Conservation (phyloP, 2,888 invertebrate species). For the Phyto melanocephala region DNA sequence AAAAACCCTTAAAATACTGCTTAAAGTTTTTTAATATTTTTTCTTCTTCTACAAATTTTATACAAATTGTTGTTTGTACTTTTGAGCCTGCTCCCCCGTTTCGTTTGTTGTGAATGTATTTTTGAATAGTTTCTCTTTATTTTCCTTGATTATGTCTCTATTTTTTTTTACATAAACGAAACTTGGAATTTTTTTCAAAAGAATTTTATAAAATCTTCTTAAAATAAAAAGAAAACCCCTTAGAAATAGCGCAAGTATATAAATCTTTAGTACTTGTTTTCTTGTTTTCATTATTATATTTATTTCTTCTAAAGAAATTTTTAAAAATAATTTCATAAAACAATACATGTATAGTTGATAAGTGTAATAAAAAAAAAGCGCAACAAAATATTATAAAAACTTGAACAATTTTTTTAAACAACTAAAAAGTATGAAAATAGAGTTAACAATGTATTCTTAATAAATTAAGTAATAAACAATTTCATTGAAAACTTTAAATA, state of each 20-base stretch:
- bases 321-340: conserved; percentile 40
- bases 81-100: background rate
- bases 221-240: background rate
- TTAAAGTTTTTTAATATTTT: background rate
- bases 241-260: background rate
- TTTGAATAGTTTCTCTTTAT: conserved; percentile 18
- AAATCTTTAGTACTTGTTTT: conserved; percentile 23
- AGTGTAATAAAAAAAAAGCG: conserved; percentile 40
- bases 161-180: background rate
- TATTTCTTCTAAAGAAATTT: conserved; percentile 35
- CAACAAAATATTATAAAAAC: conserved; percentile 33
- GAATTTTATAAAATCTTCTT: conserved; percentile 41
- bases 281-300: conserved; percentile 29
- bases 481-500: conserved; percentile 38
- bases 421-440: background rate
- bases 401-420: conserved; percentile 26
- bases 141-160: background rate
- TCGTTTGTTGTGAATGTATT: conserved; percentile 31
- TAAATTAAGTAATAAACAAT: conserved; percentile 51
- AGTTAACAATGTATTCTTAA: conserved; percentile 40
- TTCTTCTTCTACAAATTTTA: background rate
- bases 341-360: conserved; percentile 50
- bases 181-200: conserved; percentile 3
- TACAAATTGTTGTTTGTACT: background rate
- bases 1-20: too few species aligned